Conservation (phyloP, 1,140 invertebrate genomes). For the Bursaphelenchus mucronatus region DNA sequence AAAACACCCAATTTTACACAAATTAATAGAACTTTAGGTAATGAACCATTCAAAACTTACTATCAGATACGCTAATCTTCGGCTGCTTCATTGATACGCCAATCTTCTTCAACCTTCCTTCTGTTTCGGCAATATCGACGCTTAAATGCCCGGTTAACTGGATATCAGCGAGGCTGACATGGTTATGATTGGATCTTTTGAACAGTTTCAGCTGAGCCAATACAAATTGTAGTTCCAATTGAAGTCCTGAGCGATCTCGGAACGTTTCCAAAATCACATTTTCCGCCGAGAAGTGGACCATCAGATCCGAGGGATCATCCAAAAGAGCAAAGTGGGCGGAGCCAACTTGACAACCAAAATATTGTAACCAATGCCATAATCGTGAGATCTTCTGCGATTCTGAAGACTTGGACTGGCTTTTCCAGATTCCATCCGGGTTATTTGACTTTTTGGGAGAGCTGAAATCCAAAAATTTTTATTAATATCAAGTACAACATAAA, state of each 20-base stretch:
- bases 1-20: too few species aligned
- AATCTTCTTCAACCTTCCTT: slow-evolving; percentile 28
- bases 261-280: slow-evolving; percentile 57
- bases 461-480: too few species aligned
- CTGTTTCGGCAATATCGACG: slow-evolving; percentile 27
- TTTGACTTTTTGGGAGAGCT: not conserved
- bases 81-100: slow-evolving; percentile 26
- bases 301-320: slow-evolving; percentile 60
- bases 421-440: not conserved
- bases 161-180: slow-evolving; percentile 23
- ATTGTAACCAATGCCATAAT: slow-evolving; percentile 46
- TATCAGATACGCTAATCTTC: slow-evolving; percentile 29
- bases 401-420: too few species aligned
- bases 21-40: not conserved
- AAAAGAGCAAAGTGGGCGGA: slow-evolving; percentile 62
- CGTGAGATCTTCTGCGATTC: not conserved
- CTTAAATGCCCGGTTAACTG: slow-evolving; percentile 31
- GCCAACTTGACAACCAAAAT: slow-evolving; percentile 54
- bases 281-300: slow-evolving; percentile 61
- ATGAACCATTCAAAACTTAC: slow-evolving; percentile 10
- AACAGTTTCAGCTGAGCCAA: slow-evolving; percentile 45
- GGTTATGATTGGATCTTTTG: slow-evolving; percentile 19
- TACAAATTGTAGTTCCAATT: slow-evolving; percentile 42
- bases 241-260: slow-evolving; percentile 37
- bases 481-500: too few species aligned